Base-by-base conservation (phyloP, 1,140 invertebrate genomes). In the Drosophila repletoides region DNA sequence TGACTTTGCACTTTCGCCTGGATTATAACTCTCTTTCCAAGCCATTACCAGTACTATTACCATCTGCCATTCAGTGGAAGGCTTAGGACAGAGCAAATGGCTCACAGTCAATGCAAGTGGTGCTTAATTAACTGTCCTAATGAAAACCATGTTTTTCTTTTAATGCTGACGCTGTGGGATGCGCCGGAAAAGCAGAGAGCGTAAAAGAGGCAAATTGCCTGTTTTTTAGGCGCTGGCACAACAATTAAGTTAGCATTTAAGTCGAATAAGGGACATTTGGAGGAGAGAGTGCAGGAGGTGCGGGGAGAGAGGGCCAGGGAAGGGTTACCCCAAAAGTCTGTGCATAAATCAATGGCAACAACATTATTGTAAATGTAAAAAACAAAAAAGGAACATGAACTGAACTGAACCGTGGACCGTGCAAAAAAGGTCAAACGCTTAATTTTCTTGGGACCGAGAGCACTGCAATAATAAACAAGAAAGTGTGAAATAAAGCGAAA, bases 401-500 rank as follows among this genome's bases (percentile, higher is more conserved):
- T n/a, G n/a, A n/a, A n/a, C n/a, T 1, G 5, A 22, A 29, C 15
- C 19, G 21, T 9, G 15, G 33, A 45, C 5, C 19, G 19, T 22
- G 38, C 9, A 19, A 80, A 80, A 84, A 84, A 76, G 67, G 79
- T 75, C 75, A 79, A 79, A 72, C 61, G 60, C 79, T 79, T 84
- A 75, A 80, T 73, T 84, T 71, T 66, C 22, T 58, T 63, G 45
- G 19, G 53, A 33, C 38, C 36, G 45, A 55, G 28, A 52, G 58
- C 58, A 43, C 45, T 67, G 80, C 80, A 79, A 75, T 84, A 84
- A 86, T 86, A 80, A 86, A 86, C 80, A 84, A 80, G 75, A 84
- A 84, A 86, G 80, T 84, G 80, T 86, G 80, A 84, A 84, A 86
- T 84, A 84, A 84, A 86, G 71, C 80, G 71, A 86, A 84, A 75